Evolutionary conservation across 2,113 vertebrate genomes (phyloP).

Genomic region (Sterna hirundo): DNA sequence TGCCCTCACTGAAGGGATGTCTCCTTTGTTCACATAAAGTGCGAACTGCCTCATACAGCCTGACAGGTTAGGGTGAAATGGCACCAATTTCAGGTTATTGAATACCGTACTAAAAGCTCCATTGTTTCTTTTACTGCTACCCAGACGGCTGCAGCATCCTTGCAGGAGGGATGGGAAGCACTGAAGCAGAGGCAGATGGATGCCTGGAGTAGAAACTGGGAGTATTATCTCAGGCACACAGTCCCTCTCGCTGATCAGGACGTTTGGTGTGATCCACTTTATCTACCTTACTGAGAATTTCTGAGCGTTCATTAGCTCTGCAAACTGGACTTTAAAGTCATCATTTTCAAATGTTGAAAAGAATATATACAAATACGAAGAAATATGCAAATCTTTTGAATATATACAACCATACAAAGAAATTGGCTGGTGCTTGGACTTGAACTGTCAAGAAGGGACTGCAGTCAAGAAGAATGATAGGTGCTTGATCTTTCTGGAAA

Average conservation of each 20-base stretch:
- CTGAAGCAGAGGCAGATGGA: not conserved
- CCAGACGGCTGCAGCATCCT: not conserved
- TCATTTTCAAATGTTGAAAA: not conserved
- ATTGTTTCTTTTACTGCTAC: not conserved
- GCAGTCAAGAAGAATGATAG: not conserved
- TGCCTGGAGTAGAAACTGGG: not conserved
- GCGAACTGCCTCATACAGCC: not conserved
- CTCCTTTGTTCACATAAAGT: constrained; percentile 29
- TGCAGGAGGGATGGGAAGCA: not conserved
- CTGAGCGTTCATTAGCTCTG: not conserved
- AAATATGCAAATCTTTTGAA: not conserved
- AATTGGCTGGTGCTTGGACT: not conserved
- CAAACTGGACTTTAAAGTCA: not conserved
- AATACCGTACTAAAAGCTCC: not conserved
- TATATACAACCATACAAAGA: not conserved
- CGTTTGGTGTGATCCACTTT: not conserved
- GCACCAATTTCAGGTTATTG: constrained; percentile 21
- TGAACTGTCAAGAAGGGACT: not conserved
- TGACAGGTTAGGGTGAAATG: constrained; percentile 29
- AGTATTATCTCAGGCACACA: not conserved
- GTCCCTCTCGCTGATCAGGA: not conserved
- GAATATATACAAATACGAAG: not conserved
- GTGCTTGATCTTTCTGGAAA: not conserved
- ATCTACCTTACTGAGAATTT: not conserved
- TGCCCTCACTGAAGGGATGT: not conserved